Conservation (phyloP, 2,888 invertebrate species). For the Nymphalis polychloros region DNA sequence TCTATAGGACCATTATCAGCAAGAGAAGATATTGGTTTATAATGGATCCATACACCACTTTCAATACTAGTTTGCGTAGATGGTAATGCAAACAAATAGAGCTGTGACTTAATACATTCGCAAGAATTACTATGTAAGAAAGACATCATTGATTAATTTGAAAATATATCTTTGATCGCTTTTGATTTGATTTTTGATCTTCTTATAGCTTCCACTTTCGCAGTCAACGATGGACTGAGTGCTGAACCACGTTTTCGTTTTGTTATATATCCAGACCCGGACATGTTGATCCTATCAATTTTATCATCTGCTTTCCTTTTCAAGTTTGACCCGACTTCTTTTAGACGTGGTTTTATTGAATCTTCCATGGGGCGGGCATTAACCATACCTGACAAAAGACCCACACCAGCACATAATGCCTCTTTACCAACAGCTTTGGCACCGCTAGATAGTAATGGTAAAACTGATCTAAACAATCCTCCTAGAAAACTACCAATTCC, state of each 20-base stretch:
- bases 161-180: too few relatives aligned
- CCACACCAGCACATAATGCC: conserved; percentile 16
- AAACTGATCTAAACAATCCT: conserved; percentile 43
- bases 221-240: conserved; percentile 29
- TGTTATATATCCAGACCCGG: not conserved
- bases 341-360: not conserved
- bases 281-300: not conserved
- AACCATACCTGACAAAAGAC: not conserved
- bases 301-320: not conserved
- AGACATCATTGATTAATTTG: conserved; percentile 32
- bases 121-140: conserved; percentile 45
- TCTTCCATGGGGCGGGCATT: not conserved
- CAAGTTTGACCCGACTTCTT: not conserved
- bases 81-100: conserved; percentile 46
- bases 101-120: conserved; percentile 45
- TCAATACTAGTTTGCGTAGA: conserved; percentile 44
- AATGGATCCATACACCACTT: conserved; percentile 43
- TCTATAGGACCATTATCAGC: conserved; percentile 46
- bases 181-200: too few relatives aligned
- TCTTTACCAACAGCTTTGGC: conserved; percentile 42
- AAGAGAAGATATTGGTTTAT: conserved; percentile 45
- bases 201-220: too few relatives aligned
- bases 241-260: not conserved
- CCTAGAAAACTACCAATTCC: conserved; percentile 41
- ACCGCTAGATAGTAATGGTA: conserved; percentile 43